Conservation (phyloP, 2,113 vertebrate species). For the Prunella fulvescens region DNA sequence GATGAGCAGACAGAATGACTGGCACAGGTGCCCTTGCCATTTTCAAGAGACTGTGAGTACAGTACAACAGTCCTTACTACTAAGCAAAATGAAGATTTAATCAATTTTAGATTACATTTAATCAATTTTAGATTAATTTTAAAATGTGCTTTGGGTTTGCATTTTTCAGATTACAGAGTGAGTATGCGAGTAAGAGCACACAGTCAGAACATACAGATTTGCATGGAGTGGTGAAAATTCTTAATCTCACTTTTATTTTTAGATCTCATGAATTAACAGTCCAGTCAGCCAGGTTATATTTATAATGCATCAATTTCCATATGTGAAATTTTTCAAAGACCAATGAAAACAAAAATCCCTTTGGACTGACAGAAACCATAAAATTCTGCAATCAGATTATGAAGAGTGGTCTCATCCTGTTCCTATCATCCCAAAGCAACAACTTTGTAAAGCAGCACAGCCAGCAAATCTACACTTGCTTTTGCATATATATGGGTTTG, state of each 20-base stretch:
- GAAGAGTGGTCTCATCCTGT: not conserved
- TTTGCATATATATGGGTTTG: rapidly evolving
- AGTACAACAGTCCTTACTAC: not conserved
- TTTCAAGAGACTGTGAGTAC: not conserved
- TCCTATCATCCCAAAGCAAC: not conserved
- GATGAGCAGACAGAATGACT: not conserved
- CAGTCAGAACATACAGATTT: not conserved
- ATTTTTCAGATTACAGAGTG: not conserved
- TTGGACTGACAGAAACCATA: not conserved
- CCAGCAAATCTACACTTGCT: not conserved
- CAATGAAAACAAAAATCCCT: not conserved
- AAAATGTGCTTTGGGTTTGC: not conserved
- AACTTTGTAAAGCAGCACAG: not conserved
- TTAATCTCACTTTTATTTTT: not conserved
- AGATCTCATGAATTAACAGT: not conserved
- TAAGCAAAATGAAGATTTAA: not conserved
- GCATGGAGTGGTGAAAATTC: not conserved
- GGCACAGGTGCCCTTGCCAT: not conserved
- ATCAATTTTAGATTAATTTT: not conserved
- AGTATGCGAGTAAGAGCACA: not conserved
- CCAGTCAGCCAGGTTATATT: not conserved
- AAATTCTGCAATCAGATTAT: not conserved
- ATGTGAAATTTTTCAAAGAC: not conserved
- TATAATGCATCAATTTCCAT: not conserved
- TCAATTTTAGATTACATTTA: not conserved